Percentiles rank a stretch among this genome's conserved stretches.
phyloP scores from a whole-genome alignment of 2,113 vertebrate genomes.

The Chlamydotis undulata region DNA sequence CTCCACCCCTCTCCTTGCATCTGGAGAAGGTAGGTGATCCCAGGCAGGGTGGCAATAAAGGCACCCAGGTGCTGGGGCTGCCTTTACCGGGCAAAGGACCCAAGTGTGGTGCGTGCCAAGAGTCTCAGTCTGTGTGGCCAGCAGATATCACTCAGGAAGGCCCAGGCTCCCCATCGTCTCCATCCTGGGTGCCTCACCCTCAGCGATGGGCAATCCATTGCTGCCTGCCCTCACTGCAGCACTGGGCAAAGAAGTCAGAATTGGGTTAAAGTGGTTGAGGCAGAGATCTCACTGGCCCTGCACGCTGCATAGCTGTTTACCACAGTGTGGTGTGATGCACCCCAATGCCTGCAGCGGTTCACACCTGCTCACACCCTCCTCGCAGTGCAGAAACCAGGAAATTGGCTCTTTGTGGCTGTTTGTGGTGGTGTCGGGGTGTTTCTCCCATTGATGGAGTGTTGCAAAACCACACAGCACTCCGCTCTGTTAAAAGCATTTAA shows the following conservation, averaged over 20 bases:
- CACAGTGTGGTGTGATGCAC: background rate
- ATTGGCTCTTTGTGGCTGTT: background rate
- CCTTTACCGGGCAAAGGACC: background rate
- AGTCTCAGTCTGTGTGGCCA: background rate
- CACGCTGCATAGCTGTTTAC: fast-evolving
- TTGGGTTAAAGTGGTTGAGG: background rate
- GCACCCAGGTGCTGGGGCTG: background rate
- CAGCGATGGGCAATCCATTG: background rate
- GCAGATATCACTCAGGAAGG: background rate
- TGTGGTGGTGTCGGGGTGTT: background rate
- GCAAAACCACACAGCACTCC: background rate
- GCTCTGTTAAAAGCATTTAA: background rate
- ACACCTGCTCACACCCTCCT: background rate
- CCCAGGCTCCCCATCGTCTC: background rate
- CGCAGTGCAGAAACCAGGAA: background rate
- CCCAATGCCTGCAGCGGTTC: background rate
- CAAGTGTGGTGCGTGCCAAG: background rate
- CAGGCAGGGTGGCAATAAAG: background rate
- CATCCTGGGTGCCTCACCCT: fast-evolving
- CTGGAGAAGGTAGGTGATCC: background rate
- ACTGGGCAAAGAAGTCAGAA: background rate
- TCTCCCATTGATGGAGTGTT: background rate
- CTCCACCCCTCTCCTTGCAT: background rate
- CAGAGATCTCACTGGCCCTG: background rate
- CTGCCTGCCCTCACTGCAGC: fast-evolving